Evolutionary conservation across 2,113 vertebrate genomes (phyloP).

Genomic region (Rhabdomys dilectus): DNA sequence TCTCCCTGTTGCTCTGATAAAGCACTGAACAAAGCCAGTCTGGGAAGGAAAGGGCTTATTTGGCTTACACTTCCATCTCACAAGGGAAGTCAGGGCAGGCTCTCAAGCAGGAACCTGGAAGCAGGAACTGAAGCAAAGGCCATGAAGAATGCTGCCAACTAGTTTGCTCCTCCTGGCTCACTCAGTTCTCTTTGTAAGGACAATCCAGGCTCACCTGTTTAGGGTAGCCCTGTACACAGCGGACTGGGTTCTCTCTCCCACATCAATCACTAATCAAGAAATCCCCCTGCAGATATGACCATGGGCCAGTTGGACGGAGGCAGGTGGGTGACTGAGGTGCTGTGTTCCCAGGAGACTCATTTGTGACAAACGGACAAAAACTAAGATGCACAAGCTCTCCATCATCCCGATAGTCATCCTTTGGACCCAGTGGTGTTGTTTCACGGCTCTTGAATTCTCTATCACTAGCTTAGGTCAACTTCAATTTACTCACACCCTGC

Average conservation of each 20-base stretch:
- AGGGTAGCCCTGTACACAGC: background rate
- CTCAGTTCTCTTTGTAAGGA: background rate
- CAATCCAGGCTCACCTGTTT: background rate
- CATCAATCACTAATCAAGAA: background rate
- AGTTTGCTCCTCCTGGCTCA: background rate
- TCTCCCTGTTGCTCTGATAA: background rate
- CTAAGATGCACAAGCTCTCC: background rate
- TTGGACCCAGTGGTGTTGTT: background rate
- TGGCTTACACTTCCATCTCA: background rate
- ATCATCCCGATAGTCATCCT: background rate
- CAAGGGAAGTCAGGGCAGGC: background rate
- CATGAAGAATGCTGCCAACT: background rate
- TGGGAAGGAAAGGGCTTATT: background rate
- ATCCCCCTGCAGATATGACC: background rate
- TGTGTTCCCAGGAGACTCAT: background rate
- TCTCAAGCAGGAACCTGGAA: background rate
- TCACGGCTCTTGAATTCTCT: background rate
- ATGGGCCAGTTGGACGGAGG: background rate
- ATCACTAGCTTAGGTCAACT: background rate
- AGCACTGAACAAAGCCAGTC: background rate
- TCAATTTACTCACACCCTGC: background rate
- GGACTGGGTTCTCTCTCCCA: background rate
- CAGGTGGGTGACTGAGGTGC: background rate
- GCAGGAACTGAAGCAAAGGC: background rate
- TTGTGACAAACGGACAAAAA: background rate